Conservation (phyloP, 2,797 vertebrate genomes). For the Buphagus erythrorhynchus region DNA sequence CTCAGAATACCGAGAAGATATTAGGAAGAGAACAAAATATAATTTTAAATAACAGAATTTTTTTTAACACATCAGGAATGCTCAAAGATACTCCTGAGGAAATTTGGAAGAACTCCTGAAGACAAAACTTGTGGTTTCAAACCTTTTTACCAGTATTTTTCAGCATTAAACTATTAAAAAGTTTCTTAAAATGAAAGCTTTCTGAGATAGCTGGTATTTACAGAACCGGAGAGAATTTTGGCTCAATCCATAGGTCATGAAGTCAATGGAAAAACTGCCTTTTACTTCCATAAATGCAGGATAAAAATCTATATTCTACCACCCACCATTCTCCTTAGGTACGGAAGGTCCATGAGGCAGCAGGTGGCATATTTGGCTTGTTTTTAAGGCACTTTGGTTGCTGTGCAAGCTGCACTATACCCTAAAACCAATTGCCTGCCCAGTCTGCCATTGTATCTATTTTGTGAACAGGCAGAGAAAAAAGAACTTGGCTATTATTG, state of each 20-base stretch:
- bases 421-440: background rate
- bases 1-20: background rate
- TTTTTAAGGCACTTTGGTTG: background rate
- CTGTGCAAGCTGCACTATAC: background rate
- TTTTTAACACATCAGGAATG: background rate
- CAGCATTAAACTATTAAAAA: background rate
- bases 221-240: background rate
- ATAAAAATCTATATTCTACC: background rate
- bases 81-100: background rate
- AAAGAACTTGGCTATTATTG: background rate
- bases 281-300: background rate
- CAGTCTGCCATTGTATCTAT: background rate
- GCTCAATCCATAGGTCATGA: background rate
- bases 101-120: background rate
- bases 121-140: background rate
- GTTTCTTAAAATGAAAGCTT: background rate
- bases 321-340: background rate
- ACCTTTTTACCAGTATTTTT: background rate
- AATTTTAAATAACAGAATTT: background rate
- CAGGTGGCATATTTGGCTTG: background rate
- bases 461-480: background rate
- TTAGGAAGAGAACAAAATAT: background rate
- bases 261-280: background rate
- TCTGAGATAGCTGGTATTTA: background rate
- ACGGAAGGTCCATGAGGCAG: background rate